Evolutionary conservation across 2,888 invertebrate species (phyloP), one percentile per base, ranked within the genome.

Genomic region (Ophraella communa): DNA sequence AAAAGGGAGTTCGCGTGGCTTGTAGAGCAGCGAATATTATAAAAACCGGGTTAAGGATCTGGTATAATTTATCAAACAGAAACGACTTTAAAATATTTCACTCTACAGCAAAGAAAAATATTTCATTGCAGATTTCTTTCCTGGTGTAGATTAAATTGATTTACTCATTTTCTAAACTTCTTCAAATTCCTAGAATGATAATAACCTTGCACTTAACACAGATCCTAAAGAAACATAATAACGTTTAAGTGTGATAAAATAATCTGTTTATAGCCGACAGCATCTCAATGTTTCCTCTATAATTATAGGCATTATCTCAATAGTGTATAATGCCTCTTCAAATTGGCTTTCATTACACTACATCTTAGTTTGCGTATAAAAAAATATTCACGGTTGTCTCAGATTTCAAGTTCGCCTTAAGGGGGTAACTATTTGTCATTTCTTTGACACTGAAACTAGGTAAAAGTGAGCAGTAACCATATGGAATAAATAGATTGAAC

Each of bases 231-330:
- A 35, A 11, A 11, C 35, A 35, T 39, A 39, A 39, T 39, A 39
- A 39, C 39, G 14, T 14, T 39, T 39, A 45, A 20, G 45, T 45
- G 45, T 21, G 45, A 45, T 45, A 45, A 45, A 45, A 45, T 45
- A 21, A 45, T 45, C 11, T 21, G 21, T 45, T 45, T 45, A 21
- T 45, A 21, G 21, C 45, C 45, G 20, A 45, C 11, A 45, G 45
- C 45, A 1, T 45, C 21, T 45, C 14, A 17, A 44, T 44, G n/a
- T 45, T 45, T 45, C 45, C 45, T 20, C 10, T 45, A 45, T 45
- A 45, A 45, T 45, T 45, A 45, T 21, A 45, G 21, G 21, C 20
- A 20, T 45, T 45, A 45, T 20, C 11, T 20, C 10, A 45, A 45
- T 17, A 39, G 14, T 14, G 2, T 39, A 39, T 39, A 17, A 39